These are phyloP conservation scores for Nansenia antarctica DNA, from an alignment of 2,113 vertebrate genomes.

Conservation along the genomic window DNA sequence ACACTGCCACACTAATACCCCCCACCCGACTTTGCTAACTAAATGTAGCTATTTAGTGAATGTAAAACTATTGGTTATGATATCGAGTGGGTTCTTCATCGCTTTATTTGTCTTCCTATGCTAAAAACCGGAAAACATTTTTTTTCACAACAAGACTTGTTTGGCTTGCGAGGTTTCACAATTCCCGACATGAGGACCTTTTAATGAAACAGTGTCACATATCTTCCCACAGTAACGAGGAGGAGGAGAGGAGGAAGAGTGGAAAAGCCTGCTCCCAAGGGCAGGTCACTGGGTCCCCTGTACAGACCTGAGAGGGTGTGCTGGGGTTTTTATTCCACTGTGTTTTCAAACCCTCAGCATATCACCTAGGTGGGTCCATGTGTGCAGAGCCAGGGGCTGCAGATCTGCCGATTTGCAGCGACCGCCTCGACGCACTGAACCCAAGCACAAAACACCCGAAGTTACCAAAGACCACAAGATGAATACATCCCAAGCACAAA, in stretches of 20 bases:
- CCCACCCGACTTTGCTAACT: too few species aligned
- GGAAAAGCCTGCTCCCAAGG: conserved; percentile 1
- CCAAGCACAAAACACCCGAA: background rate
- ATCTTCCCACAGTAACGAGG: background rate
- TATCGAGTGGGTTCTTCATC: too few species aligned
- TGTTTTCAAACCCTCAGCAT: background rate
- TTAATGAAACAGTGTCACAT: background rate
- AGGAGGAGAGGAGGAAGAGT: background rate
- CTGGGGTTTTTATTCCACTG: background rate
- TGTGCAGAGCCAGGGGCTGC: conserved; percentile 3
- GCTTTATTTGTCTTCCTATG: too few species aligned
- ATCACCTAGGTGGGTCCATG: background rate
- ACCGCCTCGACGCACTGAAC: background rate
- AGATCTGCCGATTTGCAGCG: background rate
- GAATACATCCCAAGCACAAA: background rate
- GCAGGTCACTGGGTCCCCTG: background rate
- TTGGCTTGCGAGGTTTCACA: too few species aligned
- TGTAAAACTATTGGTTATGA: too few species aligned
- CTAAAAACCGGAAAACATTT: too few species aligned
- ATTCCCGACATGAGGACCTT: too few species aligned
- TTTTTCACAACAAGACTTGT: too few species aligned
- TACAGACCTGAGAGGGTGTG: background rate
- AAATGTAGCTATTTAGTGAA: too few species aligned
- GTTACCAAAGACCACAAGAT: background rate
- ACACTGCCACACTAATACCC: too few species aligned